Conservation (phyloP, 2,797 vertebrate species). For the Danio aesculapii region DNA sequence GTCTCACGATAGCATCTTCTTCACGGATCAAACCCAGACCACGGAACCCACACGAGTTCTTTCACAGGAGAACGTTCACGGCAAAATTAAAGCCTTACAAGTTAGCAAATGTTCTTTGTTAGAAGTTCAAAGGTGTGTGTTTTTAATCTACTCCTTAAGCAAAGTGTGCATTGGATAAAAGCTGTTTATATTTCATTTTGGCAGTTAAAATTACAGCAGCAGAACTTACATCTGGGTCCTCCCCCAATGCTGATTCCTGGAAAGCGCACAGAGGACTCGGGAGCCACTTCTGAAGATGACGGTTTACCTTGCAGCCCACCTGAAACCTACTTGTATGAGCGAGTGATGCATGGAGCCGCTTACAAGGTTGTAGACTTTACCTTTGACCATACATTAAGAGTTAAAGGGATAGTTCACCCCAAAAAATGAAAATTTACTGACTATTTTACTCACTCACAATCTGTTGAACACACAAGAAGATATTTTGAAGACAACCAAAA, state of each 20-base stretch:
- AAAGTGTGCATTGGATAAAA: neutral
- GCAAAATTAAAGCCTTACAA: slow-evolving; percentile 86
- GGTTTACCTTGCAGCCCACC: slow-evolving; percentile 86
- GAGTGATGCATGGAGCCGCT: slow-evolving; percentile 53
- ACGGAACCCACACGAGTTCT: slow-evolving; percentile 80
- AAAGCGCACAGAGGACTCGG: slow-evolving; percentile 81
- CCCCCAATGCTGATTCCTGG: slow-evolving; percentile 73
- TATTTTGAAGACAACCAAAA: no score
- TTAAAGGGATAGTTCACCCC: no score
- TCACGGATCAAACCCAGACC: slow-evolving; percentile 80
- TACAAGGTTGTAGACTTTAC: slow-evolving; percentile 63
- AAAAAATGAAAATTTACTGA: no score
- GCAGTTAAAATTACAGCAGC: slow-evolving; percentile 82
- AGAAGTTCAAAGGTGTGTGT: neutral
- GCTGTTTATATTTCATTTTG: slow-evolving; percentile 12
- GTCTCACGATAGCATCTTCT: slow-evolving; percentile 91
- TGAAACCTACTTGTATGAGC: slow-evolving; percentile 79
- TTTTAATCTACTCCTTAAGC: neutral
- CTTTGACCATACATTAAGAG: no score
- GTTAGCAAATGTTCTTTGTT: slow-evolving; percentile 67
- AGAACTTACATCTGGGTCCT: slow-evolving; percentile 82
- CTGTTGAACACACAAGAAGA: no score
- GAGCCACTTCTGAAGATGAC: slow-evolving; percentile 88
- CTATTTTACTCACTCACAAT: no score
- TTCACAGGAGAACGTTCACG: slow-evolving; percentile 87